A percentile compares a stretch with the other conserved stretches of the same genome.
Conservation (phyloP, 2,113 vertebrate species). For the Melanocharis versteri region DNA sequence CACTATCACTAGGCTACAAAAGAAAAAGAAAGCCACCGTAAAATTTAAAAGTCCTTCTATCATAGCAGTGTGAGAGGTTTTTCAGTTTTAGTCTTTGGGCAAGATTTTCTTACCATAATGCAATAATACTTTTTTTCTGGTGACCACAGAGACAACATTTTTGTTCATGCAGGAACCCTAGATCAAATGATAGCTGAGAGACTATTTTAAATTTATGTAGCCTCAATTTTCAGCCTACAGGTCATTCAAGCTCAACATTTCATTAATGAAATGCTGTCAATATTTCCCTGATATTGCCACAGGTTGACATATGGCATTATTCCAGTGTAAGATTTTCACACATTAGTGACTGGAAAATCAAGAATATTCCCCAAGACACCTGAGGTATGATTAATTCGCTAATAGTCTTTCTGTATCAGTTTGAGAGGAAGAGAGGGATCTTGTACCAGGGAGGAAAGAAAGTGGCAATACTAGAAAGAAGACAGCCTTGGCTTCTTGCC, state of each 20-base stretch:
- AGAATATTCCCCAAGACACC: constrained; percentile 29
- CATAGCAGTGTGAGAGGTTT: background rate
- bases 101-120: fast-evolving
- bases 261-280: constrained; percentile 29
- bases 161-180: background rate
- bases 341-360: constrained; percentile 45
- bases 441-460: background rate
- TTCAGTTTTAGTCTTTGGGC: background rate
- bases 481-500: constrained; percentile 21
- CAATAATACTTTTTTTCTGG: background rate
- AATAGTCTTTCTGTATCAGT: constrained; percentile 16
- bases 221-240: constrained; percentile 11
- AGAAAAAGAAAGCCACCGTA: background rate
- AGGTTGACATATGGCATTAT: constrained; percentile 40
- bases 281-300: constrained; percentile 44
- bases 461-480: background rate
- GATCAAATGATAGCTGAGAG: background rate
- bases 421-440: background rate
- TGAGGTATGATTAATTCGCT: constrained; percentile 49
- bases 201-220: background rate
- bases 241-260: constrained; percentile 31
- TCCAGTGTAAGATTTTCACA: constrained; percentile 37
- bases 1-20: background rate
- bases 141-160: background rate
- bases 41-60: background rate